phyloP scores from a whole-genome alignment of 2,797 vertebrate species.

The Pterois miles region DNA sequence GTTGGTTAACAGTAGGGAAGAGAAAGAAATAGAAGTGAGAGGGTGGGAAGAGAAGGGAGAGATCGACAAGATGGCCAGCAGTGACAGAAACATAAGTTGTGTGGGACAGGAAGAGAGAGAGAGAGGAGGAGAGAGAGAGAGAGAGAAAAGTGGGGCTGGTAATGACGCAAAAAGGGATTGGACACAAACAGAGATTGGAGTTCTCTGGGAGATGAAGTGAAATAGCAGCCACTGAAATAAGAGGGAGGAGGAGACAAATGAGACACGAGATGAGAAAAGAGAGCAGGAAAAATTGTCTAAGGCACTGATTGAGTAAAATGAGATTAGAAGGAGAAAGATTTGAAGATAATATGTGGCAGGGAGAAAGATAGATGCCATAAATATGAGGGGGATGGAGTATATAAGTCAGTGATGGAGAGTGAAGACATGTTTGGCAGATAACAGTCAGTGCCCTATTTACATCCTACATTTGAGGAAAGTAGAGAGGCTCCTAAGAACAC shows the following conservation, averaged over 20 bases:
- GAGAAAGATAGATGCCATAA: slow-evolving; percentile 61
- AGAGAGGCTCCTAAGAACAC: not conserved
- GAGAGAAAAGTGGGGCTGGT: slow-evolving; percentile 17
- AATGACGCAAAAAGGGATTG: slow-evolving; percentile 55
- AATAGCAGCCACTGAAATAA: slow-evolving; percentile 42
- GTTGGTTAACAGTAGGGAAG: slow-evolving; percentile 37
- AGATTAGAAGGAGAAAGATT: slow-evolving; percentile 60
- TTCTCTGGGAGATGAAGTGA: slow-evolving; percentile 31
- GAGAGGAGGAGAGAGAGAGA: not conserved
- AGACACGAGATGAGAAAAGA: slow-evolving; percentile 40
- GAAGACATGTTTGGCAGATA: slow-evolving; percentile 49
- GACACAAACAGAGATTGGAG: slow-evolving; percentile 49
- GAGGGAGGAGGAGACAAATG: slow-evolving; percentile 45
- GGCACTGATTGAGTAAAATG: slow-evolving; percentile 65
- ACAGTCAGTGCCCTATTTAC: slow-evolving; percentile 54
- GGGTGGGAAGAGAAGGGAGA: slow-evolving; percentile 19
- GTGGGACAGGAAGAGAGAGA: slow-evolving; percentile 27
- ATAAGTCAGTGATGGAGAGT: slow-evolving; percentile 55
- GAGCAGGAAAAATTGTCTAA: slow-evolving; percentile 53
- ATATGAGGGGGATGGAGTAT: slow-evolving; percentile 43
- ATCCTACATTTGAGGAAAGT: slow-evolving; percentile 44
- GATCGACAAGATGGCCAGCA: slow-evolving; percentile 27
- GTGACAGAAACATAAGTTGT: slow-evolving; percentile 44
- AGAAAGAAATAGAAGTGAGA: slow-evolving; percentile 38
- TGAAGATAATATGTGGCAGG: slow-evolving; percentile 52